Evolutionary conservation across 2,113 vertebrate species (phyloP), one percentile per base, ranked within the genome.

Genomic region (Corythornis madagascariensis): DNA sequence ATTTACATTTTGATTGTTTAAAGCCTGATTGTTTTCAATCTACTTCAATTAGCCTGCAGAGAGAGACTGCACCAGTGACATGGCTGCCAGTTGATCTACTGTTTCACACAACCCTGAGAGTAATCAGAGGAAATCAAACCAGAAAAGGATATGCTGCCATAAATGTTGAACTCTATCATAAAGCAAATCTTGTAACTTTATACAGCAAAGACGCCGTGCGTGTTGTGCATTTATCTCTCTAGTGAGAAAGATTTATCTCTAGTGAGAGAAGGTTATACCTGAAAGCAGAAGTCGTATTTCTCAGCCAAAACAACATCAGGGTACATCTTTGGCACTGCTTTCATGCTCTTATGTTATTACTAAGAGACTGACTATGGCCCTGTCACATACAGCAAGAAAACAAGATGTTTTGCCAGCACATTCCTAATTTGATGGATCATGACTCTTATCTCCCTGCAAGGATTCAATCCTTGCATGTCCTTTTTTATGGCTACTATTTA

Each of bases 401-500:
- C 57, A 89, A 94, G 84, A 57, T 59, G 59, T 73, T 92, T 91
- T 87, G 53, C 55, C 71, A 93, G 63, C 31, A 85, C 33, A 85
- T 76, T 93, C 84, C 74, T 85, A 45, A 89, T 82, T 77, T 76
- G 67, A 91, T 83, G 56, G 74, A 76, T 87, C 8, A 3, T 66
- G 56, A 86, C 33, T 93, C 88, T 81, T 86, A 71, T 74, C 35
- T 88, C 53, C 43, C 76, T 83, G 47, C 61, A 63, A 74, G 56
- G 72, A 88, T 75, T 83, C 1, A 0, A 52, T 91, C 65, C 50
- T 81, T 55, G 16, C 11, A 16, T 64, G 56, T 77, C 61, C 60
- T 86, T 92, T 92, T 74, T 83, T 75, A 83, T 40, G 40, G 86
- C 48, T 74, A 64, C 48, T 52, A 43, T 33, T 85, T 92, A 88